Conservation (phyloP, 53 echinoderm and acorn worm species). For the Temnopleurus reevesii region DNA sequence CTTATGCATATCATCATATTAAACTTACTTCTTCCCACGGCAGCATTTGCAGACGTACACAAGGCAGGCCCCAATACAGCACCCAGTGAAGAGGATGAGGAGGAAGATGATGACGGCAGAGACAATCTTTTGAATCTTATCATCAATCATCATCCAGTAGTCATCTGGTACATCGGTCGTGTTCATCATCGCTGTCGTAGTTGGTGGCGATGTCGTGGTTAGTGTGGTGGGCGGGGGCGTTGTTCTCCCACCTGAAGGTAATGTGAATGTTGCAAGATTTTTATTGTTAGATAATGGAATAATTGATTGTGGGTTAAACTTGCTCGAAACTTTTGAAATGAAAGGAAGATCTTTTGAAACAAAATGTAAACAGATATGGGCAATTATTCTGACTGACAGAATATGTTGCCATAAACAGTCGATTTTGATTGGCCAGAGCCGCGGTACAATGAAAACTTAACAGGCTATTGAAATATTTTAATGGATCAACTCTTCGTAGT, state of each 20-base stretch:
- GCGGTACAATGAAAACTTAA: no score
- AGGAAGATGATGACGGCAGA: conserved; percentile 39
- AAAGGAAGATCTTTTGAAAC: no score
- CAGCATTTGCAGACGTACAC: conserved; percentile 49
- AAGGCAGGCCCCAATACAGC: conserved; percentile 8
- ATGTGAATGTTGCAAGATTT: no score
- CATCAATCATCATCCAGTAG: conserved; percentile 33
- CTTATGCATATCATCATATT: not conserved
- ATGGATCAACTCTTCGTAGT: no score
- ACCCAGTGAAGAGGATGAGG: conserved; percentile 26
- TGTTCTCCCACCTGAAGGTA: conserved; percentile 26
- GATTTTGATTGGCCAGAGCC: no score
- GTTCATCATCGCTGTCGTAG: conserved; percentile 19
- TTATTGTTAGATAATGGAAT: no score
- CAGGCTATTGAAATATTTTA: no score
- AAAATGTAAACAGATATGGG: no score
- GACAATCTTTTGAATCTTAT: conserved; percentile 50
- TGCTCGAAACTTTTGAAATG: no score
- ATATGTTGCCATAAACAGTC: no score
- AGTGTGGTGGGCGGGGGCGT: not conserved
- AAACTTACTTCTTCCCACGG: conserved; percentile 29
- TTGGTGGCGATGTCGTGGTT: not conserved
- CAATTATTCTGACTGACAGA: no score
- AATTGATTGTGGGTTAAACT: no score
- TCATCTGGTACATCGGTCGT: conserved; percentile 10